These are phyloP conservation scores for Empis stercorea DNA, from an alignment of 2,888 invertebrate genomes.

Conservation along the genomic window DNA sequence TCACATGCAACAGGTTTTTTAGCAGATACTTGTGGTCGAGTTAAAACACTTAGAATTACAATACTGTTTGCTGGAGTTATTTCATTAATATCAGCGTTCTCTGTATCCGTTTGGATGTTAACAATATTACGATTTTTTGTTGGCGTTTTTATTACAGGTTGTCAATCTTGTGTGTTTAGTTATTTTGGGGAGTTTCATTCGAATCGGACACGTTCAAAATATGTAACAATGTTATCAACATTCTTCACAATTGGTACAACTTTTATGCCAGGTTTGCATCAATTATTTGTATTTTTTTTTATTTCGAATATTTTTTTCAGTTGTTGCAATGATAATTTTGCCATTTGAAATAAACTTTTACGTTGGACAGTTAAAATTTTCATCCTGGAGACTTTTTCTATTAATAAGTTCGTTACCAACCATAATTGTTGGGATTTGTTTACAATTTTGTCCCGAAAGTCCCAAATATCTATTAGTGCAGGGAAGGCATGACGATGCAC, in stretches of 20 bases:
- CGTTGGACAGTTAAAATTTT: slow-evolving; percentile 41
- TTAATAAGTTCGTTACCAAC: slow-evolving; percentile 44
- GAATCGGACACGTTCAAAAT: slow-evolving; percentile 32
- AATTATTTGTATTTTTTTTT: not conserved
- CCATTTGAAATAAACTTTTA: slow-evolving; percentile 41
- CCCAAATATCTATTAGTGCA: slow-evolving; percentile 13
- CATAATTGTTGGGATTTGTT: slow-evolving; percentile 44
- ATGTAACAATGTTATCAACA: slow-evolving; percentile 40
- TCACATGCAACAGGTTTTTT: slow-evolving; percentile 63
- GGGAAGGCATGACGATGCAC: slow-evolving; percentile 8
- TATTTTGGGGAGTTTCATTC: slow-evolving; percentile 42
- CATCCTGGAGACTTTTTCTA: slow-evolving; percentile 49
- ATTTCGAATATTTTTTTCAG: slow-evolving; percentile 26
- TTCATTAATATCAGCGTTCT: slow-evolving; percentile 44
- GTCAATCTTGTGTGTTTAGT: slow-evolving; percentile 38
- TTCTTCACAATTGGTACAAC: slow-evolving; percentile 41
- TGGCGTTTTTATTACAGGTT: slow-evolving; percentile 41
- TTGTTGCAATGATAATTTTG: slow-evolving; percentile 51
- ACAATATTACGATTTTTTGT: slow-evolving; percentile 48
- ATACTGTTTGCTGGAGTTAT: slow-evolving; percentile 19
- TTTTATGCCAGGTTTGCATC: slow-evolving; percentile 34
- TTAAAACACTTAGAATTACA: slow-evolving; percentile 40
- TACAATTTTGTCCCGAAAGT: slow-evolving; percentile 41
- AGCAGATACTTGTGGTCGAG: slow-evolving; percentile 55
- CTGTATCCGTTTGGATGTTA: slow-evolving; percentile 45